Base-by-base conservation (phyloP, 1,140 invertebrate species). In the Zaprionus nigranus region DNA sequence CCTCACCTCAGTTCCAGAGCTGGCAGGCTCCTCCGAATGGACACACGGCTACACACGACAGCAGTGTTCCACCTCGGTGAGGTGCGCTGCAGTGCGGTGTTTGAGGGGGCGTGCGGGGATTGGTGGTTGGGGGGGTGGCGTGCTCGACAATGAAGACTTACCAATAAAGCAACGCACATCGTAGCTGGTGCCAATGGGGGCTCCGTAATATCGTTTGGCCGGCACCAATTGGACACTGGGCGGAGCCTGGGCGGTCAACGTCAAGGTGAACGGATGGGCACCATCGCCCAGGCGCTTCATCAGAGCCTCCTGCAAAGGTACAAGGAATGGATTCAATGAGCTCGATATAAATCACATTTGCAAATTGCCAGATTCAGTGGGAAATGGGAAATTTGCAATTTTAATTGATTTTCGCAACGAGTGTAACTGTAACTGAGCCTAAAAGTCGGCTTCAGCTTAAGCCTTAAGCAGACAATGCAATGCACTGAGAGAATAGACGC, bases 141-240 rank as follows among this genome's bases (percentile, higher is more conserved):
- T 9, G 40, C n/a, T 28, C 17, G 22, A 43, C 20, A 24, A 40
- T 56, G 24, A 71, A 49, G 59, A 91, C 91, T 92, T 79, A 92
- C 91, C 91, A 51, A 92, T 92, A 64, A 92, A 92, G 71, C 91
- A 92, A n/a, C 91, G 84, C n/a, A 92, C 91, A 84, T 97, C 97
- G 91, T 98, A 98, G 71, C 96, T 97, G 24, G 97, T 98, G 13
- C 97, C 97, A 60, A 98, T 97, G 0, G 97, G 97, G 2, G 97
- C 96, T 1, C 97, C 97, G 64, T 95, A 96, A 93, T 98, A 98
- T 84, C 97, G 96, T 88, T 97, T 97, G 6, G 97, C 97, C 2
- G 97, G 97, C 22, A 98, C 97, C 70, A 98, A 93, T 90, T 97
- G 97, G 28, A 98, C 97, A 61, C 97, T 97, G 11, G 97, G 97